phyloP scores from a whole-genome alignment of 2,888 invertebrate genomes.

The Mythimna loreyi region DNA sequence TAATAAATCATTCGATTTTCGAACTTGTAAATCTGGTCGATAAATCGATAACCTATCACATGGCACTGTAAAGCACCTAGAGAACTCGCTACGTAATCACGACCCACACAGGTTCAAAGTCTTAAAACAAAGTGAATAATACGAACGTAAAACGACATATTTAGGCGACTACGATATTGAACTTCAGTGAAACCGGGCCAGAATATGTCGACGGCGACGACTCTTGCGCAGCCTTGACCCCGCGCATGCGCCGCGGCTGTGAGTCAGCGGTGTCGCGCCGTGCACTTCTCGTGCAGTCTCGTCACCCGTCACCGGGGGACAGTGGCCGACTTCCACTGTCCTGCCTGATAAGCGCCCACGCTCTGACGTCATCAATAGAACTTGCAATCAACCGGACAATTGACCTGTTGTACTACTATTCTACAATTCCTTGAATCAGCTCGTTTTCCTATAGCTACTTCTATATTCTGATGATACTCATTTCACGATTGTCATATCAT shows the following conservation, averaged over 20 bases:
- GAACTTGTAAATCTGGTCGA: neutral
- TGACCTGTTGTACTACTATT: constrained; percentile 40
- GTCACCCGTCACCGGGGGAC: constrained; percentile 51
- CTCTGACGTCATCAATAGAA: constrained; percentile 52
- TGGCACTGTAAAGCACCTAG: neutral
- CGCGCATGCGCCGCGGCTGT: constrained; percentile 67
- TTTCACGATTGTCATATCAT: neutral
- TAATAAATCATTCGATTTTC: neutral
- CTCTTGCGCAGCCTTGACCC: constrained; percentile 80
- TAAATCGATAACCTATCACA: neutral
- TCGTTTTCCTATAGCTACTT: constrained; percentile 17
- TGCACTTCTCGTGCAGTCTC: constrained; percentile 58
- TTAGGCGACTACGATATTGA: constrained; percentile 74
- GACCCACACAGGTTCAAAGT: constrained; percentile 41
- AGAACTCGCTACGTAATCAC: constrained; percentile 7
- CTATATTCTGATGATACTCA: neutral
- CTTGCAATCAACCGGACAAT: constrained; percentile 47
- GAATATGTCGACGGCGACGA: constrained; percentile 63
- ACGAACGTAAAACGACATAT: constrained; percentile 55
- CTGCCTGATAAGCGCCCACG: constrained; percentile 59
- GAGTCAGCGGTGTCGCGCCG: constrained; percentile 73
- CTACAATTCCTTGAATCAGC: constrained; percentile 43
- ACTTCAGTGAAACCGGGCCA: constrained; percentile 81
- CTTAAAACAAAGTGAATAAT: constrained; percentile 34
- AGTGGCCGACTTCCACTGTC: constrained; percentile 53